These are phyloP conservation scores for Vimba vimba DNA, from an alignment of 2,113 vertebrate genomes.

Conservation along the genomic window DNA sequence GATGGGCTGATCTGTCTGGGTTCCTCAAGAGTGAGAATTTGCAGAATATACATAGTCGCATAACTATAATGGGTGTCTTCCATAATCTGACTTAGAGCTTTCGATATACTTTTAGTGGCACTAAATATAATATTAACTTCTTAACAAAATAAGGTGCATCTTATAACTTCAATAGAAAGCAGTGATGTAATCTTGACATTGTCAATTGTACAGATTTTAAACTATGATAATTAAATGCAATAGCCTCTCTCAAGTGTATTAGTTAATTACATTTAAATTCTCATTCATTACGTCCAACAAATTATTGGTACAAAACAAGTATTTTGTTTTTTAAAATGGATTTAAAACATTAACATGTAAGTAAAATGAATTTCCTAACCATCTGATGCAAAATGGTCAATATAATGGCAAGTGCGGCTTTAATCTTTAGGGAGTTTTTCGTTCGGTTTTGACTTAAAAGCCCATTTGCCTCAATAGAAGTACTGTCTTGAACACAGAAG, in stretches of 20 bases:
- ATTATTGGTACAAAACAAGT: conserved; percentile 26
- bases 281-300: conserved; percentile 33
- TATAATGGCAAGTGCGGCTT: conserved; percentile 15
- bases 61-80: conserved; percentile 66
- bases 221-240: conserved; percentile 47
- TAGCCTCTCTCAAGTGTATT: conserved; percentile 49
- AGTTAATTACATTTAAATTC: conserved; percentile 28
- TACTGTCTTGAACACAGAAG: conserved; percentile 39
- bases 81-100: conserved; percentile 61
- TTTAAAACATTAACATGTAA: conserved; percentile 27
- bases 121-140: conserved; percentile 65
- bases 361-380: conserved; percentile 20
- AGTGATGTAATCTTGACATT: conserved; percentile 40
- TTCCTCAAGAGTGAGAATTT: conserved; percentile 55
- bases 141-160: conserved; percentile 83
- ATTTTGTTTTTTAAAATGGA: conserved; percentile 25
- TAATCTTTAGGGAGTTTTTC: conserved; percentile 7
- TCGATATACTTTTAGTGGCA: conserved; percentile 70
- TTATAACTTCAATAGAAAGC: conserved; percentile 63
- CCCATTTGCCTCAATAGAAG: conserved; percentile 28
- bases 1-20: conserved; percentile 50
- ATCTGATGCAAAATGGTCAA: conserved; percentile 27
- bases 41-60: conserved; percentile 66
- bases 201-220: conserved; percentile 42
- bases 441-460: conserved; percentile 4